Conservation (phyloP, 2,797 vertebrate species). For the Mallotus villosus region DNA sequence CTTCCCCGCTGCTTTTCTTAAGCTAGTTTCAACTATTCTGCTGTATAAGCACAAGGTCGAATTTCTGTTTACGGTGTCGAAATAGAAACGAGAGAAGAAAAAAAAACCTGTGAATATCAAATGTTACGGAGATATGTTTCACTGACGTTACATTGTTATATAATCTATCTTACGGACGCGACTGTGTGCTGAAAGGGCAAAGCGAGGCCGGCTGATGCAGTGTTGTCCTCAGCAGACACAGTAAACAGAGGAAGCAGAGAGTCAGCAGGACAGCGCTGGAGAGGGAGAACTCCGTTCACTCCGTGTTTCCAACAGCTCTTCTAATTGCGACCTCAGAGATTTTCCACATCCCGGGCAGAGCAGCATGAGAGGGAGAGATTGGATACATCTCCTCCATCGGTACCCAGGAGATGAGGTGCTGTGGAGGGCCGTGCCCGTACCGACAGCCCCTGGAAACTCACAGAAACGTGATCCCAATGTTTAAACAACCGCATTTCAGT, state of each 20-base stretch:
- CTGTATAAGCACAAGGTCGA: background rate
- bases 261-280: conserved; percentile 49
- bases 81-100: background rate
- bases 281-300: conserved; percentile 35
- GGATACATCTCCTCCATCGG: background rate
- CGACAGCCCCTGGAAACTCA: conserved; percentile 34
- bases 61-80: background rate
- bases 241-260: conserved; percentile 35
- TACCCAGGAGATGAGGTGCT: conserved; percentile 14
- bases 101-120: background rate
- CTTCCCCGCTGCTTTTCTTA: background rate
- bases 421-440: conserved; percentile 9
- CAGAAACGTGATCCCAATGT: conserved; percentile 29
- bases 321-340: conserved; percentile 60
- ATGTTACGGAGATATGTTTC: too few species aligned
- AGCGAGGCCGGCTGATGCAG: conserved; percentile 28
- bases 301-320: conserved; percentile 43
- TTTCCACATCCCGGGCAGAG: conserved; percentile 25
- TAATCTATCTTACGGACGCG: background rate
- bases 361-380: conserved; percentile 5
- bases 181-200: conserved; percentile 31
- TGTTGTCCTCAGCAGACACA: conserved; percentile 35
- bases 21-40: background rate
- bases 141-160: background rate
- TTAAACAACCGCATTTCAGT: conserved; percentile 28